Conservation (phyloP, 2,113 vertebrate species). For the Hucho hucho region DNA sequence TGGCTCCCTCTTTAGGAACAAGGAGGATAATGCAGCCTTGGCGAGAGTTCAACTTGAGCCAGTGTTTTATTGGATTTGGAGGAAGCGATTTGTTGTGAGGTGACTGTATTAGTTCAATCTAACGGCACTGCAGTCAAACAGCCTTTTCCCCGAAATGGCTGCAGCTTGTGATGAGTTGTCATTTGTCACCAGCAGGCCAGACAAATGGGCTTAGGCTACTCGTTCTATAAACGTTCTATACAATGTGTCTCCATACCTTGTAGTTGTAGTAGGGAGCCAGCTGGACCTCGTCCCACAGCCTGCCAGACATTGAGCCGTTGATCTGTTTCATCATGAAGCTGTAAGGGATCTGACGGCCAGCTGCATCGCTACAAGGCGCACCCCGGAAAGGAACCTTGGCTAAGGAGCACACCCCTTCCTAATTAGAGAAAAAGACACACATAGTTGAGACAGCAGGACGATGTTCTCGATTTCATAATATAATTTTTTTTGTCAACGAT, state of each 20-base stretch:
- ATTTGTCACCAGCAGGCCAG: not conserved
- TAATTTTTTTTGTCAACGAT: too few species aligned
- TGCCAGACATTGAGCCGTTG: slow-evolving; percentile 80
- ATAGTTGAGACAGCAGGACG: not conserved
- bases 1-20: not conserved
- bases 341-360: slow-evolving; percentile 84
- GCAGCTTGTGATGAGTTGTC: slow-evolving; percentile 10
- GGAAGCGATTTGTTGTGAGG: slow-evolving; percentile 8
- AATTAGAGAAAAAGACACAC: not conserved
- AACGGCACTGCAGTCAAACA: slow-evolving; percentile 3
- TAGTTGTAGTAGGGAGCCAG: slow-evolving; percentile 89
- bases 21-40: not conserved
- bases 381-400: slow-evolving; percentile 84
- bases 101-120: not conserved
- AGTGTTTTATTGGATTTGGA: slow-evolving; percentile 18
- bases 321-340: slow-evolving; percentile 82
- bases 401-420: slow-evolving; percentile 83
- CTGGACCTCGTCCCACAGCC: slow-evolving; percentile 83
- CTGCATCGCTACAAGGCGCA: slow-evolving; percentile 90
- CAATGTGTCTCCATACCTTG: slow-evolving; percentile 66
- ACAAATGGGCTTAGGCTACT: not conserved
- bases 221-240: not conserved
- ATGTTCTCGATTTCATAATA: too few species aligned
- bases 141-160: not conserved
- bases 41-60: not conserved